These are phyloP conservation scores for Adelphocoris suturalis DNA, from an alignment of 2,888 invertebrate species.

Conservation along the genomic window DNA sequence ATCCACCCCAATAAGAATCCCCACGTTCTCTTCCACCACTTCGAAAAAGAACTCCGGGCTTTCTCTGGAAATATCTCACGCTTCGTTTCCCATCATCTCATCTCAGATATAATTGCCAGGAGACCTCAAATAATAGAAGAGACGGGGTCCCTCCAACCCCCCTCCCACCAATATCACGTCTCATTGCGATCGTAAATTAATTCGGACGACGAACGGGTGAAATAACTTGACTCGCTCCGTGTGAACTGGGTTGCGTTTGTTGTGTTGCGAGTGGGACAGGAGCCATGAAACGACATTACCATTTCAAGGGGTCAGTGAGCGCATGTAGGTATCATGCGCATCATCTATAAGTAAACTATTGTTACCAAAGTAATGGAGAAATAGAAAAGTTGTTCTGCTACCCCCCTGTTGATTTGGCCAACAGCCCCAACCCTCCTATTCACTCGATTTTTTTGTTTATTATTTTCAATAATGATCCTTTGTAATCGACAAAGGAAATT, in stretches of 20 bases:
- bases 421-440: no score
- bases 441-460: no score
- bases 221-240: not conserved
- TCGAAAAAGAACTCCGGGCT: not conserved
- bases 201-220: conserved; percentile 23
- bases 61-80: conserved; percentile 61
- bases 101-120: not conserved
- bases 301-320: no score
- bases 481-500: no score
- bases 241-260: conserved; percentile 30
- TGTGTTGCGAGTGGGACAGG: not conserved
- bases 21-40: not conserved
- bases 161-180: not conserved
- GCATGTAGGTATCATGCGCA: no score
- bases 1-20: conserved; percentile 1
- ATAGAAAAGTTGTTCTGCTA: no score
- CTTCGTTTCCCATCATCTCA: conserved; percentile 46
- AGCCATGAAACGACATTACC: not conserved
- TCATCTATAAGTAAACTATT: no score
- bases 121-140: not conserved
- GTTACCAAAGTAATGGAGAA: no score
- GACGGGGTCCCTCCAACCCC: not conserved
- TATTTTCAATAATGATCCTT: no score
- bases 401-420: no score
- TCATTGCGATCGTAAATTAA: conserved; percentile 41